Base-by-base conservation (phyloP, 2,888 invertebrate species). In the Tetranychus piercei region DNA sequence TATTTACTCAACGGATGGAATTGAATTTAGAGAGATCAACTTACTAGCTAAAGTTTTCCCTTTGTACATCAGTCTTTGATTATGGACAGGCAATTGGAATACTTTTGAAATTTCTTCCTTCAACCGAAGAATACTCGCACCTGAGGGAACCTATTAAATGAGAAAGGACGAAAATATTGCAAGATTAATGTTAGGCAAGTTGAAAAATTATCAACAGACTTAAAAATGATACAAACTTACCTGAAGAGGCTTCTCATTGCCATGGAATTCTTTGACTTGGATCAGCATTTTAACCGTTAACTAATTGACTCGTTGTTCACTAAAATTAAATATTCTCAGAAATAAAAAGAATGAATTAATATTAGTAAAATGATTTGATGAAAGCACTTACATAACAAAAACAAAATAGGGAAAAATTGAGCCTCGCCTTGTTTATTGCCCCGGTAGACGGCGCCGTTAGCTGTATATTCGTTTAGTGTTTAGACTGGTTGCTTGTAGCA, bases 41-140 rank as follows among this genome's bases (percentile, higher is more conserved):
- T 55, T 77, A 78, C 79, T 79, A 69, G 79, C 76, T 23, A 79
- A 76, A 20, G 79, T 78, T 76, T 78, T 78, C 66, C 79, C 79
- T 75, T 77, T 77, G 45, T 79, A 79, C 22, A 79, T 77, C 43
- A 79, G 77, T 70, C 77, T 76, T 73, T 79, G 79, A 71, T 78
- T 78, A 73, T 78, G 77, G 45, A 79, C 78, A 23, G 79, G 79
- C 73, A 79, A 76, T 67, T 78, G 76, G 8, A 79, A 73, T 70
- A 77, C 76, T 70, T 78, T 71, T 43, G 78, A 78, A 44, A 79
- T 77, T 55, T 78, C 72, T 73, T 79, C 76, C 69, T 79, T 79
- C 1, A 79, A 76, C 20, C 75, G 71, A 43, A 75, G 75, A n/a
- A 78, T 67, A 22, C 76, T 74, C 22, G 76, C 55, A 55, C 7